Evolutionary conservation across 2,888 invertebrate species (phyloP), one percentile per base, ranked within the genome.

Genomic region (Ypsolopha scabrella): DNA sequence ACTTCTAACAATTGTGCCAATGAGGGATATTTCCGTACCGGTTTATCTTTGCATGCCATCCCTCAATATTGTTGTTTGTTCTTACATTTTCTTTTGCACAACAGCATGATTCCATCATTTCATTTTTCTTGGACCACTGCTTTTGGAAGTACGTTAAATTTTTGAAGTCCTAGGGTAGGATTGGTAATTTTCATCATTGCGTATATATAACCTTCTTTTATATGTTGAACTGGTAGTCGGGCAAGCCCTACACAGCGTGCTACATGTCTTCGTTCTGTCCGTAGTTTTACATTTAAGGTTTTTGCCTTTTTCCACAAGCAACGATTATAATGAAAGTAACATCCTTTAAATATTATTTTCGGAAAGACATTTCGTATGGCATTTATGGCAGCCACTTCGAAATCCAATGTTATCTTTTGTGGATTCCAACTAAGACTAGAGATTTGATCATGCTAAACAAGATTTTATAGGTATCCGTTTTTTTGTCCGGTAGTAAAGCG

Each of bases 301-400:
- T n/a, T n/a, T n/a, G n/a, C n/a, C n/a, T n/a, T n/a, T 48, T 48
- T 51, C 51, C 51, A 51, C 10, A 48, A 35, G 41, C 41, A 41
- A 41, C 51, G 51, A 14, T 51, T 48, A 10, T 45, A 51, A 51
- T 48, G 51, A 24, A 13, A 51, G 39, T 51, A 51, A 10, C 51
- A 51, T 8, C 51, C 47, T 43, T 48, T 47, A 14, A 51, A 51
- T 48, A 51, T 47, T 8, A 48, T 39, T 47, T 51, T 39, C 14
- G 51, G 47, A 51, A 47, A 51, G 24, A 47, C 47, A 35, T 33
- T 41, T 41, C 24, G 13, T 34, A 47, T 41, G n/a, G 41, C 47
- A 41, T 51, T 46, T 47, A 47, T 51, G 11, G 51, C 47, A 36
- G 51, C 47, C n/a, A 51, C 34, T 51, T 51, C 51, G 39, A 51